Evolutionary conservation across 1,140 invertebrate species (phyloP), one percentile per base, ranked within the genome.

Genomic region (Ylistrum balloti): DNA sequence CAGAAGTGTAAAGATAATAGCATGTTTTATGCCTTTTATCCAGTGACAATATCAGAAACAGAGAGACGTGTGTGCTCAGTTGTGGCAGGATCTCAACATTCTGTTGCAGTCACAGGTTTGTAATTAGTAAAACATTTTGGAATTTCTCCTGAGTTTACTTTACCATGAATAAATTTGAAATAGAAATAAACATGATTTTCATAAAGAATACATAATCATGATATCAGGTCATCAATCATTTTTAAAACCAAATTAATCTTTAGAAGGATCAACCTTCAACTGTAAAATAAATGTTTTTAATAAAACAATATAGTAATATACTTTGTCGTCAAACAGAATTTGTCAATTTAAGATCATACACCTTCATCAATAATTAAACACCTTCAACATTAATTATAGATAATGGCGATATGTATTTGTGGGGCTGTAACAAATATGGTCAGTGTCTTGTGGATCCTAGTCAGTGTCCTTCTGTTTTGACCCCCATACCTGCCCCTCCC

Each of bases 351-450:
- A n/a, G n/a, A n/a, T n/a, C n/a, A n/a, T n/a, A n/a, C n/a, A n/a
- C n/a, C n/a, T n/a, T n/a, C n/a, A n/a, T n/a, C n/a, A n/a, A n/a
- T n/a, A n/a, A n/a, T n/a, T n/a, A n/a, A n/a, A n/a, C n/a, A n/a
- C n/a, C n/a, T n/a, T n/a, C n/a, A n/a, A n/a, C n/a, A n/a, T n/a
- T 33, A 0, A 96, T 98, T 90, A 33, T 34, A 95, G 96, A 94
- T 85, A 96, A 97, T 93, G 97, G 97, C 28, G 95, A 96, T 87
- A 93, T 98, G 28, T 96, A 97, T 35, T 96, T 97, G 1, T 98
- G 98, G 98, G 98, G 98, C 22, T 97, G 98, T 95, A 98, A 98
- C 95, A 97, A 97, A 93, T 98, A 98, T 96, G 98, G 98, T 5
- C 98, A 98, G 95, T 95, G 85, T 86, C 87, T 89, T 17, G 35